Conservation (phyloP, 2,113 vertebrate species). For the Nycticorax nycticorax region DNA sequence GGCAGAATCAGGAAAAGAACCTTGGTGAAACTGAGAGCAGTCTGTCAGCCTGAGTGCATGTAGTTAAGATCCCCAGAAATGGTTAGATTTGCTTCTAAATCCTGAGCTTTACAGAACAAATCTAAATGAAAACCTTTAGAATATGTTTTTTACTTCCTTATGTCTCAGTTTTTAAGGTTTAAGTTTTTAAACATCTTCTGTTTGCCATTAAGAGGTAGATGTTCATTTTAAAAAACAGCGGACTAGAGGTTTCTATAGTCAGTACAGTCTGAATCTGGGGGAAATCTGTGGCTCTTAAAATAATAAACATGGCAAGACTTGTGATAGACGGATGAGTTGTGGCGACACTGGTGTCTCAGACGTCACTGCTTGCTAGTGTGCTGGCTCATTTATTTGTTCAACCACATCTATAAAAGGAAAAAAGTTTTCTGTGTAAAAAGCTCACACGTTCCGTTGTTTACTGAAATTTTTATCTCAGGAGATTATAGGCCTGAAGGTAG, state of each 20-base stretch:
- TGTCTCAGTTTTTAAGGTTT: neutral
- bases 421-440: neutral
- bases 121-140: neutral
- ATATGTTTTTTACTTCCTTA: neutral
- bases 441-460: neutral
- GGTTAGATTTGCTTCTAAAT: neutral
- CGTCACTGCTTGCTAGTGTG: neutral
- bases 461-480: neutral
- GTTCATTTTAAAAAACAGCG: neutral
- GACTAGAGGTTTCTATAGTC: neutral
- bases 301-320: neutral
- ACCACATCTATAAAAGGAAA: neutral
- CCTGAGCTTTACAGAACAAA: neutral
- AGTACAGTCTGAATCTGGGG: neutral
- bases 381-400: constrained; percentile 8
- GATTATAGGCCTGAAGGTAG: neutral
- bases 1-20: neutral
- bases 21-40: neutral
- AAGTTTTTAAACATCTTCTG: neutral
- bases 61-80: neutral
- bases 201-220: neutral
- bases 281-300: neutral
- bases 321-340: neutral
- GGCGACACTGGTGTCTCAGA: neutral
- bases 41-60: neutral